Evolutionary conservation across 1,140 invertebrate species (phyloP).

Genomic region (Holotrichia oblita): DNA sequence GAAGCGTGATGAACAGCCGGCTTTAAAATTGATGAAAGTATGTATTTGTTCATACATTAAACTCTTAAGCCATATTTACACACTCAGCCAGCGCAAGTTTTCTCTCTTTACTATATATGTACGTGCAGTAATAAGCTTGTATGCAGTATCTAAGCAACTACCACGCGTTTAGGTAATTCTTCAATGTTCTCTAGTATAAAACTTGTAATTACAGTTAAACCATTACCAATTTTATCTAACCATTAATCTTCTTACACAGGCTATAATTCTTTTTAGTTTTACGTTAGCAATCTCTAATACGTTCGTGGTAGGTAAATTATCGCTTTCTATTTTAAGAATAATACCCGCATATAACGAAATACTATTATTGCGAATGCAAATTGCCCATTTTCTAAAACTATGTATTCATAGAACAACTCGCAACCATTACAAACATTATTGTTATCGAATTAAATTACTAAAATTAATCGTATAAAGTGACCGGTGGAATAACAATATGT

Average conservation of each 20-base stretch:
- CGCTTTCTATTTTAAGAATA: too few species aligned
- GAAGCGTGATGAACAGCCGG: neutral
- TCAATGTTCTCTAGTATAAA: neutral
- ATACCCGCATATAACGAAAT: too few species aligned
- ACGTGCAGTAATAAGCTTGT: neutral
- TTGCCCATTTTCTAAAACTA: too few species aligned
- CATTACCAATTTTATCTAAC: slow-evolving; percentile 32
- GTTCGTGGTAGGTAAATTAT: too few species aligned
- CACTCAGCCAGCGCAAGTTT: neutral
- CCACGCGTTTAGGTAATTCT: slow-evolving; percentile 8
- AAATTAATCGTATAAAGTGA: too few species aligned
- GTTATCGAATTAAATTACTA: too few species aligned
- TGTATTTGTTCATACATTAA: slow-evolving; percentile 7
- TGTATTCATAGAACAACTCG: too few species aligned
- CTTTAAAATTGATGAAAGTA: neutral
- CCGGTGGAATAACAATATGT: too few species aligned
- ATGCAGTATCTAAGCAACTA: neutral
- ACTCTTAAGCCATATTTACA: slow-evolving; percentile 9
- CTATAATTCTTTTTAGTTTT: neutral
- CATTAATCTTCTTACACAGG: slow-evolving; percentile 16
- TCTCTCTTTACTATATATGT: neutral
- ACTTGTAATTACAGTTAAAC: slow-evolving; percentile 18
- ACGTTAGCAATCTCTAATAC: too few species aligned
- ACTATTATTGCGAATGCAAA: too few species aligned
- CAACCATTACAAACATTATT: too few species aligned